Base-by-base conservation (phyloP, 2,888 invertebrate species). In the Arge pagana region DNA sequence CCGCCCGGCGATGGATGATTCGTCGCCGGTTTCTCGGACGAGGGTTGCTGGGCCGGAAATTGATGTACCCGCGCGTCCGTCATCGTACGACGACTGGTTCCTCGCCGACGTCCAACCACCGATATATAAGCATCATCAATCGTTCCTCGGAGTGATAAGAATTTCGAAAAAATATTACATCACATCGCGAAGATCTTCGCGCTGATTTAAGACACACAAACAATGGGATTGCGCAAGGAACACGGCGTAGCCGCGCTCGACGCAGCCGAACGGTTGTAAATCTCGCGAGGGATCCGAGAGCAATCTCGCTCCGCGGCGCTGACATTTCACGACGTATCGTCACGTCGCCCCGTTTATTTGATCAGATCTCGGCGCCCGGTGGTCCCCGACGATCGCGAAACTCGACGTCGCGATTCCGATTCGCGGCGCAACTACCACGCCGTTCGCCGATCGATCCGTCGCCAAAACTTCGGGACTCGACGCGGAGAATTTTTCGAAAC, bases 31-130 rank as follows among this genome's bases (percentile, higher is more conserved):
- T 23, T 50, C 19, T 45, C 45, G 24, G 31, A 23, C 53, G n/a
- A n/a, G n/a, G 55, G 39, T 52, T 57, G 60, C 35, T 57, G 55
- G 55, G 51, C 55, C 50, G 41, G 50, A 61, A 64, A 64, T 59
- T 62, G 64, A 56, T 63, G 68, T 57, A 64, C 65, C 65, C 66
- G 69, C 57, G 63, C 65, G 66, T 73, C 68, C 62, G 65, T 66
- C 72, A 73, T 71, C 62, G 65, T 67, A 62, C 67, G 60, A 71
- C 66, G 60, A 71, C 66, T 67, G 69, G 64, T 61, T 58, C 54
- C 53, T 52, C 53, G 59, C 23, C 33, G 8, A 35, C 13, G 33
- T 35, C 33, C 52, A 50, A 52, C 58, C 56, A 57, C 57, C 60
- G 67, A 70, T 68, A 66, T 65, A 68, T 56, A 60, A 54, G n/a